These are phyloP conservation scores for Xenotilapia caudafasciata DNA, from an alignment of 2,113 vertebrate genomes.

Conservation along the genomic window DNA sequence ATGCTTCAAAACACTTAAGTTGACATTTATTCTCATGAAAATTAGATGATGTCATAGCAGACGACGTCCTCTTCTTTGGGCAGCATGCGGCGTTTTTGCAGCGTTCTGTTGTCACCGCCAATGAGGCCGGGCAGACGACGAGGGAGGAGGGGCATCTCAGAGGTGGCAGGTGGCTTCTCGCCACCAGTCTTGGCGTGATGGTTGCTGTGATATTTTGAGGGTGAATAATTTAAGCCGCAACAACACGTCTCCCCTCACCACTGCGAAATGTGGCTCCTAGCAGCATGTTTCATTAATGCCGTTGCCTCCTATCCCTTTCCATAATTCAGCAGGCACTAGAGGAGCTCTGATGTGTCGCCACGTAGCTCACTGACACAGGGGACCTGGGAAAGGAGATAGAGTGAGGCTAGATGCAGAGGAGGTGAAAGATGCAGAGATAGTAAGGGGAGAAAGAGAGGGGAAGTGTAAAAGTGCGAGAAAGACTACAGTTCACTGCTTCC, in stretches of 20 bases:
- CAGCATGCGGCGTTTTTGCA: background rate
- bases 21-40: background rate
- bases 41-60: background rate
- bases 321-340: conserved; percentile 81
- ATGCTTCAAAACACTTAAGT: background rate
- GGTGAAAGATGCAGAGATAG: conserved; percentile 66
- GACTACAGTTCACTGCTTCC: conserved; percentile 76
- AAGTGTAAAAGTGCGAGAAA: conserved; percentile 58
- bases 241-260: conserved; percentile 57
- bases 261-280: conserved; percentile 52
- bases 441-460: background rate
- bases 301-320: conserved; percentile 67
- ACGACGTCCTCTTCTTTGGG: background rate
- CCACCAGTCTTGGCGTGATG: conserved; percentile 57
- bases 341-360: conserved; percentile 77
- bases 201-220: conserved; percentile 63
- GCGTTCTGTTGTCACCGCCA: background rate
- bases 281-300: conserved; percentile 86
- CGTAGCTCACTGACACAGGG: conserved; percentile 73
- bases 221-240: conserved; percentile 72
- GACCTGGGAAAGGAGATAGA: conserved; percentile 60
- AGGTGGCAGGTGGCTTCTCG: conserved; percentile 64
- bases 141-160: conserved; percentile 21
- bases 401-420: conserved; percentile 60
- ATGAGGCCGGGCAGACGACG: background rate